Conservation (phyloP, 1,140 invertebrate genomes). For the Ips nitidus region DNA sequence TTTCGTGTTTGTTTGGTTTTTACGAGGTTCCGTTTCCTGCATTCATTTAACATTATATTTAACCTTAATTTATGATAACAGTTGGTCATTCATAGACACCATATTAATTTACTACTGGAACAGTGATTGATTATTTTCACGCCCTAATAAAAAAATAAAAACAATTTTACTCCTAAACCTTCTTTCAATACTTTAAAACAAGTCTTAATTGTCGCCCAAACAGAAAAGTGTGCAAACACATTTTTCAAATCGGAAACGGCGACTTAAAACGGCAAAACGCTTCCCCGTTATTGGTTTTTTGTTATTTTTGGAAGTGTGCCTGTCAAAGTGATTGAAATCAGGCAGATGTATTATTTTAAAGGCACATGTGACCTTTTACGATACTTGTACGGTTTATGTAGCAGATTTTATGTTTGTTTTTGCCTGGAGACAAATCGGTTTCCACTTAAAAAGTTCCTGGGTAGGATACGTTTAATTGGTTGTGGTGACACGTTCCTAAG, state of each 20-base stretch:
- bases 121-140: too few species aligned
- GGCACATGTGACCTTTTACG: conserved; percentile 47
- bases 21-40: neutral
- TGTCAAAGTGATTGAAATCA: conserved; percentile 52
- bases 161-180: too few species aligned
- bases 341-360: conserved; percentile 53
- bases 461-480: conserved; percentile 22
- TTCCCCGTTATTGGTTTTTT: conserved; percentile 45
- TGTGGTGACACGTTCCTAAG: conserved; percentile 30
- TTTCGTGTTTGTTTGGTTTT: conserved; percentile 1
- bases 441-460: conserved; percentile 22
- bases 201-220: conserved; percentile 42
- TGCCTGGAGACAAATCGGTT: conserved; percentile 31
- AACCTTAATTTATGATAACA: too few species aligned
- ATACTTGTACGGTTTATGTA: conserved; percentile 31
- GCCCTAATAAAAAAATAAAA: too few species aligned
- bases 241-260: conserved; percentile 47
- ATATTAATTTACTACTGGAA: too few species aligned
- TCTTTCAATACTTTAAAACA: too few species aligned
- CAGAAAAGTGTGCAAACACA: conserved; percentile 42
- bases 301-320: conserved; percentile 48
- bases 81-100: too few species aligned
- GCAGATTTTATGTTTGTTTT: conserved; percentile 41
- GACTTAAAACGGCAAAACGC: conserved; percentile 33
- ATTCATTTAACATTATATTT: too few species aligned